These are phyloP conservation scores for Lasiommata megera DNA, from an alignment of 2,888 invertebrate species.

Conservation along the genomic window DNA sequence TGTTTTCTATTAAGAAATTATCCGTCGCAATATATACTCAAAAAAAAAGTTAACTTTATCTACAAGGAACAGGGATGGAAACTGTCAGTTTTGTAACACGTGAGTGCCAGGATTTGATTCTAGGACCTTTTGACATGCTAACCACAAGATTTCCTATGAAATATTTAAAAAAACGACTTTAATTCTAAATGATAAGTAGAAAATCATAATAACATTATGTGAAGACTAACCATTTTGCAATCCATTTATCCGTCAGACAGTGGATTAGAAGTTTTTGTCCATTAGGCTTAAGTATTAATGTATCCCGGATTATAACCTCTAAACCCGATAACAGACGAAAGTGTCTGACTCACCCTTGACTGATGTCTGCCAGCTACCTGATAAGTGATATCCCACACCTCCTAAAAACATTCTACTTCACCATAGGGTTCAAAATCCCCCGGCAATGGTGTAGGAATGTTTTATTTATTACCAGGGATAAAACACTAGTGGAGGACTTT, in stretches of 20 bases:
- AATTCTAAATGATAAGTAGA: no score
- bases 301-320: constrained; percentile 67
- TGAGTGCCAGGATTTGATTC: no score
- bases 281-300: constrained; percentile 78
- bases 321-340: constrained; percentile 54
- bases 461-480: constrained; percentile 28
- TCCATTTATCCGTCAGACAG: constrained; percentile 40
- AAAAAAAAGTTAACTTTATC: no score
- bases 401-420: constrained; percentile 35
- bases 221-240: constrained; percentile 23
- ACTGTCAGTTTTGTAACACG: no score
- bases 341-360: constrained; percentile 63
- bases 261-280: constrained; percentile 78
- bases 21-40: no score
- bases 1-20: no score
- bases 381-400: constrained; percentile 55
- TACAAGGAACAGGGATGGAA: no score
- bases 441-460: constrained; percentile 19
- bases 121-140: no score
- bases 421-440: constrained; percentile 39
- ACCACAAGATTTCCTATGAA: no score
- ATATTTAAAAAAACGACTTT: neutral
- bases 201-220: constrained; percentile 5
- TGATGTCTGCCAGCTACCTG: constrained; percentile 66
- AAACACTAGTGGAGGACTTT: constrained; percentile 11